phyloP scores from a whole-genome alignment of 1,140 invertebrate species.

The Panulirus ornatus region DNA sequence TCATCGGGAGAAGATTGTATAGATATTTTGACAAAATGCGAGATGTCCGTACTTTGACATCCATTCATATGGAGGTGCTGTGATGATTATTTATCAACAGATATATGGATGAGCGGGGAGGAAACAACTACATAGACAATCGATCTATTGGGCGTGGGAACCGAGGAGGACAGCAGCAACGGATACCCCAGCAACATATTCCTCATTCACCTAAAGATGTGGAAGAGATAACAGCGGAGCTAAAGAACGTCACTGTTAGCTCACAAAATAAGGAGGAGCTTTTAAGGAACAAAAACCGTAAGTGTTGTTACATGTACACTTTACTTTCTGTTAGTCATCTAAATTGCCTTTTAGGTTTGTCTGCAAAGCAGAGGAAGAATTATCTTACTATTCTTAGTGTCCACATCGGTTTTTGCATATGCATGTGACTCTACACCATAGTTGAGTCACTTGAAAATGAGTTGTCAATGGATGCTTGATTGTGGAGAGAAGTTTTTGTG shows the following conservation, averaged over 20 bases:
- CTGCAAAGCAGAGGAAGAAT: too few relatives aligned
- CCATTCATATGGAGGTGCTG: neutral
- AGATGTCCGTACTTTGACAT: too few relatives aligned
- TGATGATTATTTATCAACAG: neutral
- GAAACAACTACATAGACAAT: constrained; percentile 34
- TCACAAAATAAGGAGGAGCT: constrained; percentile 52
- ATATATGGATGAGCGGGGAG: constrained; percentile 38
- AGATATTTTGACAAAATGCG: too few relatives aligned
- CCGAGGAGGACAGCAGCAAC: constrained; percentile 12
- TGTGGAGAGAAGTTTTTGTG: too few relatives aligned
- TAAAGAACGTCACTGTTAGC: constrained; percentile 60
- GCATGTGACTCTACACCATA: too few relatives aligned
- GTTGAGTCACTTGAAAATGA: too few relatives aligned
- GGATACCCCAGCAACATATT: constrained; percentile 23
- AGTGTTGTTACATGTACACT: constrained; percentile 22
- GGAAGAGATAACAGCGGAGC: constrained; percentile 49
- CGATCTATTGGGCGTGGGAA: constrained; percentile 39
- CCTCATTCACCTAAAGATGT: constrained; percentile 39
- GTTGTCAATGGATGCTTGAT: too few relatives aligned
- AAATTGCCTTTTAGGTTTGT: too few relatives aligned
- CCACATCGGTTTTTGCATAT: too few relatives aligned
- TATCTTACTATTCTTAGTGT: too few relatives aligned
- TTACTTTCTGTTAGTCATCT: neutral
- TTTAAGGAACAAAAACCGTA: constrained; percentile 48
- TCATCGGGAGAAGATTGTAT: constrained; percentile 80